Percentiles rank a stretch among this genome's conserved stretches.
Evolutionary conservation across 2,888 invertebrate genomes (phyloP).

Genomic region (Epinotia demarniana): DNA sequence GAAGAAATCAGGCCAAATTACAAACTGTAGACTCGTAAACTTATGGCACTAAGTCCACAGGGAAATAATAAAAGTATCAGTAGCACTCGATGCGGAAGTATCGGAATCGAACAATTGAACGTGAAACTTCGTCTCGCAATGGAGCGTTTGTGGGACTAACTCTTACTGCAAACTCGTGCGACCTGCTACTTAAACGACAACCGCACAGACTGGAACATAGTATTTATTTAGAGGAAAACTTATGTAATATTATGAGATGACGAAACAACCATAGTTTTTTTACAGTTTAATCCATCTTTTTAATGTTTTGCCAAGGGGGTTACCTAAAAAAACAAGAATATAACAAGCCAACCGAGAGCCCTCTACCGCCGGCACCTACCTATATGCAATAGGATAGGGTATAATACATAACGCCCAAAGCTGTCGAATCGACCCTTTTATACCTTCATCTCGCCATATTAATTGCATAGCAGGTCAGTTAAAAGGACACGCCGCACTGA

Average conservation of each 20-base stretch:
- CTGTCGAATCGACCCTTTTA: neutral
- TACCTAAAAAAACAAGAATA: neutral
- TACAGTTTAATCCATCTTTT: neutral
- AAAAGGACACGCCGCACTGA: slow-evolving; percentile 24
- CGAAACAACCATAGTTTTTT: neutral
- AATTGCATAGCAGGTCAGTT: slow-evolving; percentile 16
- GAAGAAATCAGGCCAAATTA: slow-evolving; percentile 49
- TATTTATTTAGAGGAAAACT: neutral
- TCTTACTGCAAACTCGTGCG: slow-evolving; percentile 75
- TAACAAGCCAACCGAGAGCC: neutral
- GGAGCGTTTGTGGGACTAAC: slow-evolving; percentile 56
- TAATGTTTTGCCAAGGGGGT: too few relatives aligned
- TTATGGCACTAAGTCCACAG: slow-evolving; percentile 65
- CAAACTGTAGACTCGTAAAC: slow-evolving; percentile 55
- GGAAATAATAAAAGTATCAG: slow-evolving; percentile 78
- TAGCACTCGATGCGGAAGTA: slow-evolving; percentile 64
- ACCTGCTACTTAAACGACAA: slow-evolving; percentile 46
- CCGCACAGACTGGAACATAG: neutral
- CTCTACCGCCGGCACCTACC: neutral
- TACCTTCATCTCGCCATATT: slow-evolving; percentile 2
- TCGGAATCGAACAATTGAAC: slow-evolving; percentile 73
- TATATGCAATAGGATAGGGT: neutral
- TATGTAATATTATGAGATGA: neutral
- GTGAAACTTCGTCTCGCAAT: slow-evolving; percentile 49
- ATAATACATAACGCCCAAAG: neutral